Conservation (phyloP, 2,888 invertebrate genomes). For the Serrognathus titanus region DNA sequence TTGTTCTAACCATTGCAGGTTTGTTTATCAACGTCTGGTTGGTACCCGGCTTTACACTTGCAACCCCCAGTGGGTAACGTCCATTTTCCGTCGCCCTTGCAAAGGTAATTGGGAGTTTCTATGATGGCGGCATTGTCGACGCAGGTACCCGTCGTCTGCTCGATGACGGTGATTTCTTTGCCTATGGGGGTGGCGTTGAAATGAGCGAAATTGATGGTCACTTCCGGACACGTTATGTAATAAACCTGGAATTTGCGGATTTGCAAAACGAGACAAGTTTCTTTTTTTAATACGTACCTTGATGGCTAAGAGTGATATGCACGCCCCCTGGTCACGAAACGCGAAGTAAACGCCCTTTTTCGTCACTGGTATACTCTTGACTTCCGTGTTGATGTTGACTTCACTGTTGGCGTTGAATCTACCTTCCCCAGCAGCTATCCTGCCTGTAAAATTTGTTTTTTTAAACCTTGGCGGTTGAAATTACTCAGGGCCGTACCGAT, state of each 20-base stretch:
- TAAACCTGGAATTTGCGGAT: conserved; percentile 59
- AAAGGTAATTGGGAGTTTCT: conserved; percentile 55
- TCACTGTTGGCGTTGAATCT: conserved; percentile 89
- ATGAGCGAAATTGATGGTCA: conserved; percentile 87
- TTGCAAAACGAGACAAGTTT: neutral
- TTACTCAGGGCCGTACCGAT: conserved; percentile 60
- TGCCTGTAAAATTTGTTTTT: conserved; percentile 47
- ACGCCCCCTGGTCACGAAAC: conserved; percentile 96
- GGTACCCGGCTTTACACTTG: conserved; percentile 89
- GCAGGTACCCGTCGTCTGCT: conserved; percentile 87
- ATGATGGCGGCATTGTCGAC: conserved; percentile 81
- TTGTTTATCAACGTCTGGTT: conserved; percentile 81
- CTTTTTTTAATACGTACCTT: conserved; percentile 51
- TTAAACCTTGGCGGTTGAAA: too few species aligned
- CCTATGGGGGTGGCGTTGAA: conserved; percentile 94
- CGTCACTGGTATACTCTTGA: conserved; percentile 88
- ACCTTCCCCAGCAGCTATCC: conserved; percentile 94
- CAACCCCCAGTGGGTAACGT: conserved; percentile 88
- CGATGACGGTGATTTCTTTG: conserved; percentile 84
- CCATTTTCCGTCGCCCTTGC: conserved; percentile 95
- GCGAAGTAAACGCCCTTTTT: conserved; percentile 97
- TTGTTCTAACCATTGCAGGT: conserved; percentile 67
- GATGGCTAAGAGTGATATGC: conserved; percentile 92
- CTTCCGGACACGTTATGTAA: conserved; percentile 93
- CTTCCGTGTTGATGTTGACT: conserved; percentile 89